Base-by-base conservation (phyloP, 2,888 invertebrate species). In the Amorpha juglandis region DNA sequence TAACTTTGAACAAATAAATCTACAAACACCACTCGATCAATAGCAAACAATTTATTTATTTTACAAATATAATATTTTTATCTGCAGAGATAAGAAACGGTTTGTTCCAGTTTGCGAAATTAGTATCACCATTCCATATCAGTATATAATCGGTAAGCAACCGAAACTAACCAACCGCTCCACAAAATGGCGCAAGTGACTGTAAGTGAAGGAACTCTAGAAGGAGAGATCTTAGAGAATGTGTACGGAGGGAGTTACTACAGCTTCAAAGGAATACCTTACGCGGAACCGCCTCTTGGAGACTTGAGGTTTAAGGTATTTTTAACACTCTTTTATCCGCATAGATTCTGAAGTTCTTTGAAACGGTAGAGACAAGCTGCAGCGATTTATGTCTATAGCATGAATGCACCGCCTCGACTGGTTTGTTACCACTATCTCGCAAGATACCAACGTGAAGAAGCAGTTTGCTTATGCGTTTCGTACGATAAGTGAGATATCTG, bases 211-310 rank as follows among this genome's bases (percentile, higher is more conserved):
- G 89, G 90, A 0, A 14, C 77, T 0, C 58, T 90, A 38, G 84
- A 86, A 67, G 90, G 90, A 1, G 82, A 83, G 50, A 16, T 72
- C 2, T 68, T 84, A 7, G 38, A 78, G 0, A 85, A 83, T 68
- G 75, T 78, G 55, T 81, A 79, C 50, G 87, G 84, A 1, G 80
- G 75, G 6, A 66, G 71, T 4, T 88, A 76, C 67, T 82, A 72
- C 69, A 87, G 89, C 68, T 90, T 90, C 66, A 90, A 86, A 67
- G 89, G 89, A 0, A 84, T 90, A 21, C 90, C 90, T 0, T 90
- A 87, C n/a, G 90, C 88, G 0, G 79, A 79, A 51, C 87, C 90
- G 0, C 90, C 90, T 0, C 9, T 86, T 0, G 87, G 86, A 8
- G 78, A 86, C 8, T 75, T 89, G 1, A 74, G 89, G 52, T 90